Conservation (phyloP, 2,113 vertebrate genomes). For the Oncorhynchus mykiss region DNA sequence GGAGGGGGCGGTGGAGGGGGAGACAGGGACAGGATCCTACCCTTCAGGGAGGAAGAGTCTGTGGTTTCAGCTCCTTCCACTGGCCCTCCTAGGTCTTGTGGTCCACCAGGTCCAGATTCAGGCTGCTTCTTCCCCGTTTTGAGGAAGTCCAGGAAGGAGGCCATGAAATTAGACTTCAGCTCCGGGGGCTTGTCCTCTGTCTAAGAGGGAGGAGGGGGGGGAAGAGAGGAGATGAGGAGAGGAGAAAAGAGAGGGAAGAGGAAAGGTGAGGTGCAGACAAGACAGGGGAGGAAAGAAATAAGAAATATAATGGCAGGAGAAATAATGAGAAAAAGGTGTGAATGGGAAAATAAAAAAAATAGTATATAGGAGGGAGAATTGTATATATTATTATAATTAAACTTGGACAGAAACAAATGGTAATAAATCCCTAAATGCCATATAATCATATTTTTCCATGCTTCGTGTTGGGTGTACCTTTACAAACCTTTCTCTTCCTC, state of each 20-base stretch:
- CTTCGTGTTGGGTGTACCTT: not conserved
- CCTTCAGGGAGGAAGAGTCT: constrained; percentile 61
- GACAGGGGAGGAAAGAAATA: not conserved
- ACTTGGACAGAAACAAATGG: not conserved
- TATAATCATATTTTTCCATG: no score
- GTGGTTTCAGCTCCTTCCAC: constrained; percentile 49
- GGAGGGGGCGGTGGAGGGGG: constrained; percentile 46
- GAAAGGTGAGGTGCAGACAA: not conserved
- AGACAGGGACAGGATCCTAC: constrained; percentile 62
- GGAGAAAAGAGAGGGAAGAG: not conserved
- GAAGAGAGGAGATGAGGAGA: constrained; percentile 14
- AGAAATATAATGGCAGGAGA: not conserved
- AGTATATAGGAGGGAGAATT: not conserved
- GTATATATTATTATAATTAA: no score
- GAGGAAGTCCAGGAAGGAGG: constrained; percentile 87
- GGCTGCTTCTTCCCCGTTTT: constrained; percentile 82
- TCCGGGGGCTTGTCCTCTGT: constrained; percentile 85
- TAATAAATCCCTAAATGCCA: constrained; percentile 9
- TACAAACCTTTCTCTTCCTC: not conserved
- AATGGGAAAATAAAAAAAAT: no score
- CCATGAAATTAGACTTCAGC: constrained; percentile 88
- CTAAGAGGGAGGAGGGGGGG: constrained; percentile 44
- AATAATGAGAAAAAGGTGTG: no score
- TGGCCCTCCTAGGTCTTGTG: constrained; percentile 56
- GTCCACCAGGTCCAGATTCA: constrained; percentile 22